Base-by-base conservation (phyloP, 92 coral and sea anemone species). In the Ricordea florida region DNA sequence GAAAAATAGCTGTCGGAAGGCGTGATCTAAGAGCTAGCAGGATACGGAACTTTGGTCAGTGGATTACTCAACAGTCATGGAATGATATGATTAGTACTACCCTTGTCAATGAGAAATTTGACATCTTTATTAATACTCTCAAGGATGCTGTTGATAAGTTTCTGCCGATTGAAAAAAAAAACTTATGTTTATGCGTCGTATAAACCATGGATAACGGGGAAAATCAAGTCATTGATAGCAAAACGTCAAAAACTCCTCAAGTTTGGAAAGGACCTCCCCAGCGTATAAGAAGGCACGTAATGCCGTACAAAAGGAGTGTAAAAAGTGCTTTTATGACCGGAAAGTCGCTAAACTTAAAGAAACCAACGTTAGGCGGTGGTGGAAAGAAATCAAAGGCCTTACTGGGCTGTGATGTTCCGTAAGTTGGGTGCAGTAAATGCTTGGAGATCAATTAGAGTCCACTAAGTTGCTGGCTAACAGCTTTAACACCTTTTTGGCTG, bases 391-490 rank as follows among this genome's bases (percentile, higher is more conserved):
- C 34, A 67, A 67, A 18, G 61, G 75, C 18, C 20, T 67, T 20
- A 26, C 61, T 27, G 58, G 74, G 28, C 37, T 25, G 31, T 22
- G 41, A 27, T 21, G 32, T 52, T 20, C 74, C 33, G 44, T 9
- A 34, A 72, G 41, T 25, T 58, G 80, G 42, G 49, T 30, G 38
- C 79, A 72, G 57, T 57, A 72, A 46, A 49, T 42, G 65, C 68
- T 71, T 50, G 10, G 53, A 34, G 69, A 72, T 23, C 67, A 72
- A 30, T 41, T 45, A 56, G 44, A 58, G 24, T 57, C 80, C 37
- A 46, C 57, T 29, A 70, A 74, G 29, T 69, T 60, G 55, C 80
- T 74, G 6, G 80, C 80, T 30, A 60, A 78, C 40, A 67, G 85
- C 41, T 51, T 78, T 55, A 69, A 78, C 46, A 35, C 72, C 57